A percentile compares a stretch with the other conserved stretches of the same genome.
Conservation (phyloP, 1,140 invertebrate species). For the Anthonomus grandis region DNA sequence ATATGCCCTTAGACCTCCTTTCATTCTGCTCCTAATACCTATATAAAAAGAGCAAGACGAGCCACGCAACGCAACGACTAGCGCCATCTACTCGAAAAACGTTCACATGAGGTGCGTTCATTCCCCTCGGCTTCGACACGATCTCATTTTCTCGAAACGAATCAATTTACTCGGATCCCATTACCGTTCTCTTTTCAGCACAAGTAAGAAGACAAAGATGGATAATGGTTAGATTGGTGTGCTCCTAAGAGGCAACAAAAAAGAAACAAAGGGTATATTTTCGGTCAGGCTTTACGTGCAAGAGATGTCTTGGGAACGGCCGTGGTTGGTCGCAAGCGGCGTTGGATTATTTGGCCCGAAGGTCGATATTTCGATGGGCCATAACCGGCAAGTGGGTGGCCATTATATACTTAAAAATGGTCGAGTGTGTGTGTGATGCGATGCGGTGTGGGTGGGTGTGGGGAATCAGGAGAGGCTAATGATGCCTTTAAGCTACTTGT, state of each 20-base stretch:
- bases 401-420: slow-evolving; percentile 25
- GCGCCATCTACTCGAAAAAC: slow-evolving; percentile 16
- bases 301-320: slow-evolving; percentile 7
- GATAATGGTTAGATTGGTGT: not conserved
- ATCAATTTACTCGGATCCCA: not conserved
- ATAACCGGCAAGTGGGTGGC: slow-evolving; percentile 28
- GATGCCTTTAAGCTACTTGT: too few species aligned
- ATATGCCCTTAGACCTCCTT: too few species aligned
- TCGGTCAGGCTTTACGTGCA: not conserved
- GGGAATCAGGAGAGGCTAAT: too few species aligned
- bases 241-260: slow-evolving; percentile 10
- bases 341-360: slow-evolving; percentile 25
- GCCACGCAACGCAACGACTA: not conserved
- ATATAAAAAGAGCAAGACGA: too few species aligned
- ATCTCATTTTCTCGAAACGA: not conserved
- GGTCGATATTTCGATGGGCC: slow-evolving; percentile 29
- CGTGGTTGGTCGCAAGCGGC: slow-evolving; percentile 19
- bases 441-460: too few species aligned
- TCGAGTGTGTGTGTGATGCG: slow-evolving; percentile 10
- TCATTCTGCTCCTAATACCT: too few species aligned
- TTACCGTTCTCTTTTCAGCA: not conserved
- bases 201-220: not conserved
- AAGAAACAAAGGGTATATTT: slow-evolving; percentile 19
- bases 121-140: slow-evolving; percentile 14
- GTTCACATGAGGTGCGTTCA: slow-evolving; percentile 9